Percentiles rank a stretch among this genome's conserved stretches.
Evolutionary conservation across 2,113 vertebrate species (phyloP).

Genomic region (Psophia crepitans): DNA sequence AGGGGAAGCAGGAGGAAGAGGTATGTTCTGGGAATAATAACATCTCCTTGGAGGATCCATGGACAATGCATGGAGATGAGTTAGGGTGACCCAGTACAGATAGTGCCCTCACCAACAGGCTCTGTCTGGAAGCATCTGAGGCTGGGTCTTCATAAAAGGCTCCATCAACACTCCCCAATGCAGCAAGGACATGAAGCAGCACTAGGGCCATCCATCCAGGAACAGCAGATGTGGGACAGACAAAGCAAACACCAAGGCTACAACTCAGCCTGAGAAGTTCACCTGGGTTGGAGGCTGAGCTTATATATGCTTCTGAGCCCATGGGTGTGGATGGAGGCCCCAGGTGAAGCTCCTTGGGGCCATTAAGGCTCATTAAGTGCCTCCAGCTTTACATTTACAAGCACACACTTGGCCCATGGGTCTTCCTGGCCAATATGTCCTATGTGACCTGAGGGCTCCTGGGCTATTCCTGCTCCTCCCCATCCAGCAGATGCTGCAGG

Average conservation of each 20-base stretch:
- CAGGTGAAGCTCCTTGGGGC: not conserved
- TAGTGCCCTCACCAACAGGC: rapidly evolving
- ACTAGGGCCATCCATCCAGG: rapidly evolving
- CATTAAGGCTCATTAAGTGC: not conserved
- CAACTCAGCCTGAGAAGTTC: rapidly evolving
- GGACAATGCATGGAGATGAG: rapidly evolving
- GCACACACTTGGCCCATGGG: rapidly evolving
- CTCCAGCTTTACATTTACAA: not conserved
- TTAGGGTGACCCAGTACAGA: no score
- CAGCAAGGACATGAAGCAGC: rapidly evolving
- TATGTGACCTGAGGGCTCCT: not conserved
- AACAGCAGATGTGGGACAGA: rapidly evolving
- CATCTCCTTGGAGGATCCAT: not conserved
- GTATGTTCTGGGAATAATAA: rapidly evolving
- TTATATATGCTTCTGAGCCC: not conserved
- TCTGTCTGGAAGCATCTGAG: not conserved
- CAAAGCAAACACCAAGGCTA: rapidly evolving
- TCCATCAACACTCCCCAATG: not conserved
- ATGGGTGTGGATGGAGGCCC: not conserved
- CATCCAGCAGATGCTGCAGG: not conserved
- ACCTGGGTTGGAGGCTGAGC: rapidly evolving
- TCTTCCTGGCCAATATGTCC: not conserved
- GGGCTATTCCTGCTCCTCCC: not conserved
- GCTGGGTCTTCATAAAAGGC: not conserved
- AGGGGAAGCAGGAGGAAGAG: not conserved